Base-by-base conservation (phyloP, 1,140 invertebrate genomes). In the Drosophila paulistorum region DNA sequence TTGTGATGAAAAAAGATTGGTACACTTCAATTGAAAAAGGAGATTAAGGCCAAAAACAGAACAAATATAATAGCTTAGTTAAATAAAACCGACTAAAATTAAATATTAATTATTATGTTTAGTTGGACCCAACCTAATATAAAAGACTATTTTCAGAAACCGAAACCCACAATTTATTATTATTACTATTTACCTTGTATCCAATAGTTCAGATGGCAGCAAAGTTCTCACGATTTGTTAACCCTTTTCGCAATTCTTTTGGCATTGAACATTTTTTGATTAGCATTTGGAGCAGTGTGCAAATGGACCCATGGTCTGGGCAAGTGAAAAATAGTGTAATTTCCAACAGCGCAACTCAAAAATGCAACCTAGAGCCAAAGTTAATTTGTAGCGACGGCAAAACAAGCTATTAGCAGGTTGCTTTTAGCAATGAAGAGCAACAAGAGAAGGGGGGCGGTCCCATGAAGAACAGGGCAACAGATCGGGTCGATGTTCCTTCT, bases 331-430 rank as follows among this genome's bases (percentile, higher is more conserved):
- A 80, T 87, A 78, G 83, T 80, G 80, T 84, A 87, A 87, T 84
- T 87, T 87, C 72, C 84, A 80, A 85, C 65, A 65, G 67, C 62
- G 70, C 65, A 69, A 76, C 76, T 81, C 71, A 75, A 69, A 85
- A 75, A 81, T 83, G 79, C 80, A 77, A 70, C 76, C 74, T 79
- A 75, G 84, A 87, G 77, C 84, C 80, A 86, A 87, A 89, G 83
- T 87, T 89, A 87, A 87, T 87, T 87, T 87, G 83, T 89, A 72
- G 80, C 80, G 84, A 89, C 80, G 77, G 80, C 84, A 82, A 83
- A 87, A 89, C 84, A 83, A 89, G 80, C 83, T 87, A 87, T 87
- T 87, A 87, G 84, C 84, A 83, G 76, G 79, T 81, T 81, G 82
- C 81, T 71, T 58, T 63, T 59, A 59, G 65, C 14, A 35, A 14